Evolutionary conservation across 2,797 vertebrate species (phyloP).

Genomic region (Falco rusticolus): DNA sequence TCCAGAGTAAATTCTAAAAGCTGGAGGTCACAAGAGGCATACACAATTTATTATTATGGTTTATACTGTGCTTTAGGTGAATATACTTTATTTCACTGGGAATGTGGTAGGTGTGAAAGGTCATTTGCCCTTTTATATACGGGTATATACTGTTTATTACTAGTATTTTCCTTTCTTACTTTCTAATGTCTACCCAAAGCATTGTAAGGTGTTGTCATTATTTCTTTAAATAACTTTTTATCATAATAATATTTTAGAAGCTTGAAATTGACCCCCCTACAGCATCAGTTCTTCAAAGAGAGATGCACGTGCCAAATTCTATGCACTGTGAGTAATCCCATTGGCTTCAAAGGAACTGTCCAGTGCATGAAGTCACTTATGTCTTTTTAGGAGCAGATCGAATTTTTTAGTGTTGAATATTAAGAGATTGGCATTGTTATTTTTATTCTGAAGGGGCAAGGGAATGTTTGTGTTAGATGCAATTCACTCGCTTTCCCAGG

Average conservation of each 20-base stretch:
- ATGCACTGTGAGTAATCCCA: not conserved
- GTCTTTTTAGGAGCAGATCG: not conserved
- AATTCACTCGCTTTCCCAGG: not conserved
- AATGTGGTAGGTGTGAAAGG: not conserved
- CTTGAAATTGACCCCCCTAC: not conserved
- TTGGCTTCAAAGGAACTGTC: not conserved
- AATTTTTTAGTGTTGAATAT: not conserved
- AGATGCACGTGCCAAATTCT: not conserved
- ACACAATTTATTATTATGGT: not conserved
- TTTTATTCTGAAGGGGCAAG: not conserved
- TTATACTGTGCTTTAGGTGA: not conserved
- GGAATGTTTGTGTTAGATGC: not conserved
- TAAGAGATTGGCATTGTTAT: not conserved
- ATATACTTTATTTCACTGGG: not conserved
- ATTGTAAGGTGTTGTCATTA: not conserved
- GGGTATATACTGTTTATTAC: not conserved
- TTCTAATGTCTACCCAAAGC: not conserved
- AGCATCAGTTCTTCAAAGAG: not conserved
- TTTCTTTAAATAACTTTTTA: not conserved
- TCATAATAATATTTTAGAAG: not conserved
- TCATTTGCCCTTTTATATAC: not conserved
- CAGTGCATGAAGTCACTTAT: not conserved
- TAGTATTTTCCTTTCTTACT: not conserved
- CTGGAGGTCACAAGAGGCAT: not conserved
- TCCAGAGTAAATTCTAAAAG: slow-evolving; percentile 8